These are phyloP conservation scores for Hydrocynus forskahlii DNA, from an alignment of 2,797 vertebrate species.

Conservation along the genomic window DNA sequence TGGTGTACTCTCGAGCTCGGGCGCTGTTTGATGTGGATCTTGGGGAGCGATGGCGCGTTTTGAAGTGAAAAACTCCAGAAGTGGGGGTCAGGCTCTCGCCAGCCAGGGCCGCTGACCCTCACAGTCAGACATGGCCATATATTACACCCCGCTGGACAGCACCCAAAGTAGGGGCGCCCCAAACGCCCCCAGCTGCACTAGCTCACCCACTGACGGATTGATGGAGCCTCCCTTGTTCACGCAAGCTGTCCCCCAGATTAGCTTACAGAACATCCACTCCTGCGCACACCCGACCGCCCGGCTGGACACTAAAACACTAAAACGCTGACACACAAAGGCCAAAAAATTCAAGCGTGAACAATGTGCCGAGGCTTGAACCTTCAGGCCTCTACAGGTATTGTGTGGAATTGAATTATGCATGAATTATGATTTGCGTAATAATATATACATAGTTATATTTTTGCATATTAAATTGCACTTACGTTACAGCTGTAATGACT, in stretches of 20 bases:
- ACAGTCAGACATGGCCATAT: conserved; percentile 88
- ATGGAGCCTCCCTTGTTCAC: conserved; percentile 79
- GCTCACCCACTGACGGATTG: conserved; percentile 85
- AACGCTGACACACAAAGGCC: conserved; percentile 34
- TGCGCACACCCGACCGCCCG: conserved; percentile 38
- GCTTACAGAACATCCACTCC: conserved; percentile 65
- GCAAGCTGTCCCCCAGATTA: conserved; percentile 73
- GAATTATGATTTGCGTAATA: background rate
- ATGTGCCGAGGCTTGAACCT: background rate
- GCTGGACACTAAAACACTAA: conserved; percentile 48
- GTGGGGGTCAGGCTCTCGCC: conserved; percentile 89
- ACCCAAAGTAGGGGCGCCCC: conserved; percentile 80
- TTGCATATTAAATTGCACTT: background rate
- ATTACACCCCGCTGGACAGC: conserved; percentile 85
- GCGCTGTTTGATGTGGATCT: conserved; percentile 93
- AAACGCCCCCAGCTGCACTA: conserved; percentile 80
- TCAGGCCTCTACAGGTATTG: background rate
- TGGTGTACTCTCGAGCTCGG: conserved; percentile 86
- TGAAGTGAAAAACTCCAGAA: conserved; percentile 99
- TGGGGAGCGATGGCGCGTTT: conserved; percentile 87
- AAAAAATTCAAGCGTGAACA: conserved; percentile 41
- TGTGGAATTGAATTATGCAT: background rate
- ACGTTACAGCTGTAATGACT: background rate
- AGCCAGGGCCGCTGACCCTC: conserved; percentile 92
- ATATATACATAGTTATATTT: background rate